Percentiles rank a stretch among this genome's conserved stretches.
Conservation (phyloP, 2,113 vertebrate genomes). For the Psammodynastes pulverulentus region DNA sequence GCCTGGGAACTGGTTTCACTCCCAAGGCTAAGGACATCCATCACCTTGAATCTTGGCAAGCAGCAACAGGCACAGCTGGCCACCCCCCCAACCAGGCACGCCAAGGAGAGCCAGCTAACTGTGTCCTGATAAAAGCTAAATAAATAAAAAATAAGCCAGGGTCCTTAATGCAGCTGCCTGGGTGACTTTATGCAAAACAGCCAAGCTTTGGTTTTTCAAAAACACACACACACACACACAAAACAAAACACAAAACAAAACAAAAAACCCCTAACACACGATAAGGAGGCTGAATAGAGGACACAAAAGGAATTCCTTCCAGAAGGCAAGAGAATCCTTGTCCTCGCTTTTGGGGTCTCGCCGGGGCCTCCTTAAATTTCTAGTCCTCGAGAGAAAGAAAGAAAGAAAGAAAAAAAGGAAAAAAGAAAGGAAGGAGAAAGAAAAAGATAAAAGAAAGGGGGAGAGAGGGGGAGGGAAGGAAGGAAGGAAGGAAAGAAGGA, state of each 20-base stretch:
- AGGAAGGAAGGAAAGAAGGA: too few relatives aligned
- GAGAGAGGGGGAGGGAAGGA: too few relatives aligned
- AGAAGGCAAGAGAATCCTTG: neutral
- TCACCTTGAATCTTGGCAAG: neutral
- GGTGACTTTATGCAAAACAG: neutral
- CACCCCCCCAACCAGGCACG: neutral
- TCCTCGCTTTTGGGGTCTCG: neutral
- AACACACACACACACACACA: too few relatives aligned
- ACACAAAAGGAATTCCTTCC: neutral
- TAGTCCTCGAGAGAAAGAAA: neutral
- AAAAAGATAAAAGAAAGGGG: too few relatives aligned
- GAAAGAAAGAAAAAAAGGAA: neutral
- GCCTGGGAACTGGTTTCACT: neutral
- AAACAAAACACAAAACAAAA: neutral
- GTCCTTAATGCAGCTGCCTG: neutral
- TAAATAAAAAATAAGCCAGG: neutral
- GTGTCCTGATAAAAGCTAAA: neutral
- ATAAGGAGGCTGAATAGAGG: neutral
- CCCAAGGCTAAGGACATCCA: neutral
- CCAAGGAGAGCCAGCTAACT: neutral
- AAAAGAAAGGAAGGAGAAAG: too few relatives aligned
- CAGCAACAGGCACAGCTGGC: neutral
- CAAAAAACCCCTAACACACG: neutral
- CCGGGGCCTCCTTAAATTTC: neutral
- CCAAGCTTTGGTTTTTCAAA: neutral